These are phyloP conservation scores for Ferdinandea cuprea DNA, from an alignment of 2,888 invertebrate genomes.

Conservation along the genomic window DNA sequence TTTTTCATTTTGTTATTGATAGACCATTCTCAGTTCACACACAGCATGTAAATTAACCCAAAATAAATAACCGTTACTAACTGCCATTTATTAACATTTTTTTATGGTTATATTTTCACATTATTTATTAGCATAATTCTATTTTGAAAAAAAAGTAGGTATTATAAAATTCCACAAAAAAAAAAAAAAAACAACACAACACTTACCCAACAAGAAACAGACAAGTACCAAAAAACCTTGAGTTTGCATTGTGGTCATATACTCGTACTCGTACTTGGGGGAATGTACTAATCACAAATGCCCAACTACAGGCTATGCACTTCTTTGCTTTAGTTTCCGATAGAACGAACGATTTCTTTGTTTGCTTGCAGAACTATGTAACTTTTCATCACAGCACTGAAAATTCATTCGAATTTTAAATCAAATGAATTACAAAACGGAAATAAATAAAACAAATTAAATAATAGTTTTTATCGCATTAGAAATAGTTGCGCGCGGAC, in stretches of 20 bases:
- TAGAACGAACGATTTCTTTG: constrained; percentile 28
- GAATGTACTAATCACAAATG: constrained; percentile 19
- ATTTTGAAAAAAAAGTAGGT: not conserved
- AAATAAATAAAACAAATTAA: constrained; percentile 12
- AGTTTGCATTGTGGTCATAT: constrained; percentile 35
- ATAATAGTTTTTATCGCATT: constrained; percentile 15
- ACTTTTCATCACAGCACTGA: constrained; percentile 53
- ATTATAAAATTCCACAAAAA: not conserved
- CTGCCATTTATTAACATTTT: not conserved
- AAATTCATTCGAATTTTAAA: constrained; percentile 25
- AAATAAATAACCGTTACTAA: not conserved
- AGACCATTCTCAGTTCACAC: not conserved
- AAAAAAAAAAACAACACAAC: not conserved
- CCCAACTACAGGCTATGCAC: constrained; percentile 20
- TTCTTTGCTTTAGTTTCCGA: constrained; percentile 32
- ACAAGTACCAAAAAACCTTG: constrained; percentile 27
- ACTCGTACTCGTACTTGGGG: not conserved
- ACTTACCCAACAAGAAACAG: constrained; percentile 48
- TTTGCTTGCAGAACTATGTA: constrained; percentile 29
- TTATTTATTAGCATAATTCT: not conserved
- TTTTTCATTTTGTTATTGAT: not conserved
- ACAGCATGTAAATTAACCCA: not conserved
- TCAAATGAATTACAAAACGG: not conserved
- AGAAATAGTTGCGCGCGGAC: constrained; percentile 19
- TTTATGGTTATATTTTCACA: not conserved